Base-by-base conservation (phyloP, 1,140 invertebrate species). In the Nylanderia fulva region DNA sequence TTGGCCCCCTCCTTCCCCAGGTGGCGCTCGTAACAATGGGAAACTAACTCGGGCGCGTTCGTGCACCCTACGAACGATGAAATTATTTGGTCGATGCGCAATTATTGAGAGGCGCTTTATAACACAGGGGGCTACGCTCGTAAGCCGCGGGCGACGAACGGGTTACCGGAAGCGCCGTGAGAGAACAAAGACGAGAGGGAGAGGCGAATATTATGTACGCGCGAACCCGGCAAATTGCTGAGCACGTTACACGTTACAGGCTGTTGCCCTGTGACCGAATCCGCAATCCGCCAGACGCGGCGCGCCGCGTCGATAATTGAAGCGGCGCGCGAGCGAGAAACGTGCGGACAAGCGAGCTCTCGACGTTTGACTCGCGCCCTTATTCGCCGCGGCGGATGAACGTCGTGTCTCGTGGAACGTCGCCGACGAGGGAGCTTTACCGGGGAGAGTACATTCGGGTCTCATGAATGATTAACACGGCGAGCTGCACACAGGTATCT, bases 71-170 rank as follows among this genome's bases (percentile, higher is more conserved):
- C 75, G 77, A 89, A 45, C 75, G 77, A 89, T 89, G 85, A 86
- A 89, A 88, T 89, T 88, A 88, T 89, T 89, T 89, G 88, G 88
- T 89, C 88, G 79, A 84, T 88, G 88, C 87, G 77, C 88, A 89
- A 89, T 89, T 89, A 89, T 86, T 88, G 84, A 86, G 87, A 84
- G 77, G 52, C 76, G 84, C 84, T 88, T 88, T 88, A 84, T 86
- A 88, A 88, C 84, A 77, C 52, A 66, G 42, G 56, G 72, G 42
- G 56, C 21, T 88, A 5, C 4, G 84, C 86, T 77, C 77, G 84
- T 82, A 85, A 85, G 83, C 87, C 83, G 76, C 86, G 68, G 71
- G 84, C 86, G 69, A 69, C 52, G 33, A 56, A 21, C 61, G 69
- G n/a, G n/a, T n/a, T 42, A 71, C 39, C 39, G 69, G 45, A 54